Evolutionary conservation across 2,888 invertebrate genomes (phyloP), one percentile per base, ranked within the genome.

Genomic region (Eurytoma californica): DNA sequence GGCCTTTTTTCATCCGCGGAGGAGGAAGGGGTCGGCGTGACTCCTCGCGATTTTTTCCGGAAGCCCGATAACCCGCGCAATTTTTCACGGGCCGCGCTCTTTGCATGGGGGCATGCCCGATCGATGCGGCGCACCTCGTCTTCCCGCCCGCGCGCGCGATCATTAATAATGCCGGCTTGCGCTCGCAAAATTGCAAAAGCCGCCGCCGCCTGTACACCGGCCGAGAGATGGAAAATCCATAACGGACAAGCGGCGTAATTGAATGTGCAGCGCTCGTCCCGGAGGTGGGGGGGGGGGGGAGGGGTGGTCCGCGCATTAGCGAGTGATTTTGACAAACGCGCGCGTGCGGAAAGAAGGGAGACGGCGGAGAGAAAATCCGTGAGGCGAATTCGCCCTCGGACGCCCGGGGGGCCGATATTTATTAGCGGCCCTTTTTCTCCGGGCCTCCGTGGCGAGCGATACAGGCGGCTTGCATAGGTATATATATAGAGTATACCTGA

Each of bases 201-300:
- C 20, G 51, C 53, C 20, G 47, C 53, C 53, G 60, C 28, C 24
- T 65, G 49, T 65, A 53, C 39, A 39, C 47, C 9, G 39, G 9
- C 39, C 39, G 9, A n/a, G 47, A 5, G 47, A 47, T 20, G 61
- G 30, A 47, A 39, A 63, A 47, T 63, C 47, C 39, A 63, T 63
- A n/a, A 30, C 28, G 61, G n/a, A 63, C 61, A 63, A 63, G 39
- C 61, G 61, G 53, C 39, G 77, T 80, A 75, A 76, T 80, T 78
- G 77, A 82, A 80, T 77, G 77, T 51, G 51, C 51, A 2, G 58
- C 60, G 7, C 3, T 39, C 39, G 39, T 39, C 39, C 39, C 7
- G 39, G 39, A 39, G 39, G 39, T 9, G 1, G 39, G 1, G 39
- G 9, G 39, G 39, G 7, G 7, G 73, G n/a, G 53, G 20, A 39